Evolutionary conservation across 30 jellyfish, hydroid and myxozoan genomes (phyloP).

Genomic region (Sanderia malayensis): DNA sequence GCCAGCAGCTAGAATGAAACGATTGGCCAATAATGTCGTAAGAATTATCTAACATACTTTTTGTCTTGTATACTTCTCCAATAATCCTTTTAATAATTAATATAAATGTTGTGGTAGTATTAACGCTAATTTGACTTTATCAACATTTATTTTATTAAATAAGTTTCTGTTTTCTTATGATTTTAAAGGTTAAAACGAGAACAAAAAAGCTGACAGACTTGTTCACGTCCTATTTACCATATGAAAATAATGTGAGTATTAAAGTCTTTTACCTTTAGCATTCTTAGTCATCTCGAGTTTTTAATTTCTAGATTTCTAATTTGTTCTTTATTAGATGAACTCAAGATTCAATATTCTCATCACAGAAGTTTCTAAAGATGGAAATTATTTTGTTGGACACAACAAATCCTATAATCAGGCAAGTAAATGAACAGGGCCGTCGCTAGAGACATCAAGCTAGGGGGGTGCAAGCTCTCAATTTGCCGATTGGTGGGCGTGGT

Average conservation of each 20-base stretch:
- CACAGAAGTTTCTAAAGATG: conserved; percentile 85
- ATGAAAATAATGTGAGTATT: conserved; percentile 69
- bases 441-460: too few relatives aligned
- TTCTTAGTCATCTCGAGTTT: too few relatives aligned
- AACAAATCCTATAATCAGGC: conserved; percentile 88
- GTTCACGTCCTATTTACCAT: conserved; percentile 84
- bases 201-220: conserved; percentile 59
- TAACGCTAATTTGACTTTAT: too few relatives aligned
- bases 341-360: conserved; percentile 42
- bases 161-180: too few relatives aligned
- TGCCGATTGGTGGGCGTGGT: too few relatives aligned
- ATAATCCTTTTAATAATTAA: not conserved
- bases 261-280: not conserved
- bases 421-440: too few relatives aligned
- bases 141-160: too few relatives aligned
- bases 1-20: conserved; percentile 88
- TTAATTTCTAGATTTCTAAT: not conserved
- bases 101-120: too few relatives aligned
- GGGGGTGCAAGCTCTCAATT: too few relatives aligned
- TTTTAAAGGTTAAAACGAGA: conserved; percentile 85
- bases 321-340: conserved; percentile 55
- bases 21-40: conserved; percentile 84
- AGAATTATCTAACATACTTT: not conserved
- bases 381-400: conserved; percentile 79
- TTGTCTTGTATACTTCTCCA: not conserved